Base-by-base conservation (phyloP, 2,797 vertebrate species). In the Coreius guichenoti region DNA sequence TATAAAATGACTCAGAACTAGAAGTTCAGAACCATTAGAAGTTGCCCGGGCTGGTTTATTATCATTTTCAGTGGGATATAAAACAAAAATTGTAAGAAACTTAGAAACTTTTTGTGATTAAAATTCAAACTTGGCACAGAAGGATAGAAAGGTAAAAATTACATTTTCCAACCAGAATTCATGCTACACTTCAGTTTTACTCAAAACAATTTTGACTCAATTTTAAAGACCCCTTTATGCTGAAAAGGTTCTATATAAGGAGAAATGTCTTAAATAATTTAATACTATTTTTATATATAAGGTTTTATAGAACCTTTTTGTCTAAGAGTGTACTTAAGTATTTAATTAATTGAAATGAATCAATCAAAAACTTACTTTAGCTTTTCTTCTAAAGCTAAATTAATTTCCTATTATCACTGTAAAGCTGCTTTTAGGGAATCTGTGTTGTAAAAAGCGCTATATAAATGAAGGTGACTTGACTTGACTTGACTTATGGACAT, bases 31-130 rank as follows among this genome's bases (percentile, higher is more conserved):
- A 29, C 11, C 29, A 51, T 0, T 54, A 39, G 58, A 29, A 29
- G n/a, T 14, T 36, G 31, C 12, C 7, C 19, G 17, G 0, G 21
- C 51, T 33, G 11, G 16, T 14, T n/a, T n/a, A 31, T 31, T 26
- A 14, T 83, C 17, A 5, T 83, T 77, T 45, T 54, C 43, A 14
- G 31, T 68, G 31, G 31, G 33, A 83, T 56, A 21, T 77, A n/a
- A 36, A 67, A 49, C 36, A 39, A 63, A 75, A 82, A 61, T 23
- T 43, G 19, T 54, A n/a, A n/a, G n/a, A n/a, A n/a, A n/a, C 11
- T 75, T 4, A 51, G 12, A 74, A 74, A 21, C 2, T 2, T 29
- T 8, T 2, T 73, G 9, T 31, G 8, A 12, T 31, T 31, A 74
- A 21, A 31, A 16, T 31, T 29, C 4, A 5, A 73, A 73, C 47